Conservation (phyloP, 2,113 vertebrate genomes). For the Sceloporus tristichus region DNA sequence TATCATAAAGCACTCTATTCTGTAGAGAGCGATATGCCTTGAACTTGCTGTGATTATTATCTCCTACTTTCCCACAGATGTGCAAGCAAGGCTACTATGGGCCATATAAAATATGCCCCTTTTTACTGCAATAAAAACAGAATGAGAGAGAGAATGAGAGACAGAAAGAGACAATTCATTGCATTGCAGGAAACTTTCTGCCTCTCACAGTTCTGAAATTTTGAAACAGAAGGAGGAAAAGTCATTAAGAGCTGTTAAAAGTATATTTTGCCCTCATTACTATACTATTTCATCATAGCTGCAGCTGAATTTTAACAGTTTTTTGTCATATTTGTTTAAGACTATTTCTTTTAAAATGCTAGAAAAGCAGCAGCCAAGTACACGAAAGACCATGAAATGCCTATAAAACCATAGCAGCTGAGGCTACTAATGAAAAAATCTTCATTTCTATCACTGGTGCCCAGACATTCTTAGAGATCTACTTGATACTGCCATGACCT, state of each 20-base stretch:
- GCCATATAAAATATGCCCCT: not conserved
- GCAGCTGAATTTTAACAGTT: not conserved
- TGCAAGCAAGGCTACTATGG: not conserved
- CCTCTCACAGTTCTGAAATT: constrained; percentile 4
- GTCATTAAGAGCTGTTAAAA: not conserved
- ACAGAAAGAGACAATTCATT: not conserved
- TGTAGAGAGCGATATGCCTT: not conserved
- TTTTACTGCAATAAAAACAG: constrained; percentile 5
- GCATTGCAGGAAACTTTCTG: constrained; percentile 6
- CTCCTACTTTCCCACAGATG: not conserved
- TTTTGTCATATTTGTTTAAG: not conserved
- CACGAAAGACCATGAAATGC: not conserved
- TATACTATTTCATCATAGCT: not conserved
- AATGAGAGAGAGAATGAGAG: not conserved
- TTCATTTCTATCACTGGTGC: not conserved
- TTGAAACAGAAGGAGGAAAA: not conserved
- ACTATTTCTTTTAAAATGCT: not conserved
- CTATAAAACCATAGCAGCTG: not conserved
- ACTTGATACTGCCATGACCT: not conserved
- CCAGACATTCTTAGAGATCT: not conserved
- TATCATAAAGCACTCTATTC: not conserved
- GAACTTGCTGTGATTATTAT: not conserved
- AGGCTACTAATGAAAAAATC: not conserved
- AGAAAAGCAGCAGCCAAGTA: not conserved
- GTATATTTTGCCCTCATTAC: not conserved